Percentiles rank a stretch among this genome's conserved stretches.
phyloP scores from a whole-genome alignment of 2,888 invertebrate genomes.

The Drosophila maculinotata region DNA sequence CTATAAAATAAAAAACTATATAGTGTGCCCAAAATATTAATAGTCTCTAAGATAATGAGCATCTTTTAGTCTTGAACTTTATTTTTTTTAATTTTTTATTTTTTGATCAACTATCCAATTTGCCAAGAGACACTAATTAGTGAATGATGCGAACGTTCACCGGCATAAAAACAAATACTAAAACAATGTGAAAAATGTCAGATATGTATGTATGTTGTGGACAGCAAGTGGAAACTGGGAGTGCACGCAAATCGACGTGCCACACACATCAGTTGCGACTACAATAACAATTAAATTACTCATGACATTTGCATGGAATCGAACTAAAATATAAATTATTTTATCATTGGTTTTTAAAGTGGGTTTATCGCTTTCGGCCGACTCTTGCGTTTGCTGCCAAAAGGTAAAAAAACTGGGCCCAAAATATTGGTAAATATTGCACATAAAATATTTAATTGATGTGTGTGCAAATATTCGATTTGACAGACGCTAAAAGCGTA shows the following conservation, averaged over 20 bases:
- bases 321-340: conserved; percentile 57
- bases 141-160: conserved; percentile 39
- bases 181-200: conserved; percentile 36
- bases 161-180: not conserved
- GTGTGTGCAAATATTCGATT: conserved; percentile 19
- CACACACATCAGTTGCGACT: conserved; percentile 11
- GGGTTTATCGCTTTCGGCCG: conserved; percentile 4
- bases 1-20: too few species aligned
- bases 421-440: conserved; percentile 23
- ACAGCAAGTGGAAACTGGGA: conserved; percentile 5
- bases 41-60: too few species aligned
- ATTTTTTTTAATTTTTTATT: not conserved
- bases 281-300: conserved; percentile 65
- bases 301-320: conserved; percentile 58
- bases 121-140: conserved; percentile 52
- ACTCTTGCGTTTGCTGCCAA: not conserved
- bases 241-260: not conserved
- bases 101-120: conserved; percentile 23
- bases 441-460: conserved; percentile 49
- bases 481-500: conserved; percentile 36
- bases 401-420: conserved; percentile 1
- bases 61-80: not conserved
- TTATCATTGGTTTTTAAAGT: conserved; percentile 18
- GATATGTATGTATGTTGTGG: conserved; percentile 1
- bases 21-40: too few species aligned